These are phyloP conservation scores for Zhuqinia jingwanae DNA, from an alignment of 2,888 invertebrate species.

Conservation along the genomic window DNA sequence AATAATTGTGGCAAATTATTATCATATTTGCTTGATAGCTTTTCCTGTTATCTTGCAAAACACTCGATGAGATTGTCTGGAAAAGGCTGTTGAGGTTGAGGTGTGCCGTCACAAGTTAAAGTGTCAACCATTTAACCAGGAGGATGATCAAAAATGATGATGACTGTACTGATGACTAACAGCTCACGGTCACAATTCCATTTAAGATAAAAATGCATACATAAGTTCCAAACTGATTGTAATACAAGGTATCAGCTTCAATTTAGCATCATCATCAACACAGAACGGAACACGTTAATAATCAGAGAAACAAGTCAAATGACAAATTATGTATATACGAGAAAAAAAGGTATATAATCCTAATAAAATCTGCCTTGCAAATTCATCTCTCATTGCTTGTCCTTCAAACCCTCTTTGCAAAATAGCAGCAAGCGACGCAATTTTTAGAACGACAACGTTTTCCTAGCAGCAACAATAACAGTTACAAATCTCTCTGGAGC, in stretches of 20 bases:
- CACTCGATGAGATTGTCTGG: background rate
- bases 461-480: too few species aligned
- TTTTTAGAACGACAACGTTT: too few species aligned
- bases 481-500: too few species aligned
- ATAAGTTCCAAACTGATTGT: background rate
- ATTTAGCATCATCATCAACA: background rate
- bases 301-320: constrained; percentile 16
- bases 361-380: constrained; percentile 3
- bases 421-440: background rate
- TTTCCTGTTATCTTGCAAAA: background rate
- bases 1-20: background rate
- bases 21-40: background rate
- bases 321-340: too few species aligned
- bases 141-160: too few species aligned
- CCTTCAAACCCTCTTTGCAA: background rate
- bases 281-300: background rate
- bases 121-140: too few species aligned
- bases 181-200: background rate
- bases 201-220: background rate
- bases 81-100: background rate
- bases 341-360: background rate
- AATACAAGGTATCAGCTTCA: constrained; percentile 23
- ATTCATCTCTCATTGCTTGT: background rate
- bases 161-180: too few species aligned
- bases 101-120: too few species aligned